Conservation (phyloP, 1,140 invertebrate genomes). For the Agrilus planipennis region DNA sequence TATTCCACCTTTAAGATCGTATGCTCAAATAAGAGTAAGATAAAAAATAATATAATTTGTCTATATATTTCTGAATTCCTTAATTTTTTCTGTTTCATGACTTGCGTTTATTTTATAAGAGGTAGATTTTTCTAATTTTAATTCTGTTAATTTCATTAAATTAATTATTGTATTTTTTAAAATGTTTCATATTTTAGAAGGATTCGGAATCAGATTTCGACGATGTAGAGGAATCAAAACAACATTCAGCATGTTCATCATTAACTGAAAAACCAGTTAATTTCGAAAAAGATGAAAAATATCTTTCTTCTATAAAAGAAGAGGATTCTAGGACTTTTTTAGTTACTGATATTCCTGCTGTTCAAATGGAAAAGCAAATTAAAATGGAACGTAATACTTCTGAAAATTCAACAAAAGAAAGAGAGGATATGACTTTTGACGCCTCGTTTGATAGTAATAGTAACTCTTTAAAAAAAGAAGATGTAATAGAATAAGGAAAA, state of each 20-base stretch:
- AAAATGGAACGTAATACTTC: too few species aligned
- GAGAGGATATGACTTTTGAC: too few species aligned
- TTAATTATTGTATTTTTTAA: slow-evolving; percentile 1
- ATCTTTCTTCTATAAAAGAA: not conserved
- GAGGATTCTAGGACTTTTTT: too few species aligned
- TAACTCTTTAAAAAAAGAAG: too few species aligned
- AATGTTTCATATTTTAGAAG: slow-evolving; percentile 23
- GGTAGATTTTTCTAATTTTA: not conserved
- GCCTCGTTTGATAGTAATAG: too few species aligned
- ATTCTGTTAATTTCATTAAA: slow-evolving; percentile 1
- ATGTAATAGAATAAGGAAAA: too few species aligned
- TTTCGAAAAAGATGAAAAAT: not conserved
- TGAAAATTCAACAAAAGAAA: too few species aligned
- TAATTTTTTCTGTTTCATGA: not conserved
- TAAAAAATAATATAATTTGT: too few species aligned
- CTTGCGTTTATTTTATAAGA: not conserved
- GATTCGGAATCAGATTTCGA: slow-evolving; percentile 31
- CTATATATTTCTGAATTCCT: not conserved
- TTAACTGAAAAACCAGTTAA: slow-evolving; percentile 3
- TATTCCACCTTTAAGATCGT: slow-evolving; percentile 44
- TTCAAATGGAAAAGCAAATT: too few species aligned
- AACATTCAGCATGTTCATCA: too few species aligned
- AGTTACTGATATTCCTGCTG: too few species aligned
- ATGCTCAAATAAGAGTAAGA: slow-evolving; percentile 43
- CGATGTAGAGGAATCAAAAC: too few species aligned